Conservation (phyloP, 2,113 vertebrate genomes). For the Brienomyrus brachyistius region DNA sequence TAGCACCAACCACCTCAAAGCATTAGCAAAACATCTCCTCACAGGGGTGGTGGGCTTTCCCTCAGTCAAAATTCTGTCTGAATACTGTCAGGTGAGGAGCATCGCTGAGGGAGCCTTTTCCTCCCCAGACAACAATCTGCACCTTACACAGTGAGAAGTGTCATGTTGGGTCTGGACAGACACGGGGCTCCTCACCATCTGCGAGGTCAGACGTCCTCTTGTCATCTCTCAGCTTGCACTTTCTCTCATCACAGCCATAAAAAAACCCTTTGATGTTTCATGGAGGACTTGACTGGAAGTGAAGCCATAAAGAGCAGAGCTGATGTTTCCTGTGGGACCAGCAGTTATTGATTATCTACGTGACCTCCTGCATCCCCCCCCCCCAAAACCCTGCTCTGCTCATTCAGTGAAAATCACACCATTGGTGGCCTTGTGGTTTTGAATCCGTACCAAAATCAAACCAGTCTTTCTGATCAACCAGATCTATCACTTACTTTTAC, state of each 20-base stretch:
- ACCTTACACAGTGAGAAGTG: background rate
- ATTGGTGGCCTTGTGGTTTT: background rate
- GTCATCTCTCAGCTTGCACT: background rate
- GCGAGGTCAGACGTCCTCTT: background rate
- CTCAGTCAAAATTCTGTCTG: background rate
- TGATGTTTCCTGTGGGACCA: conserved; percentile 42
- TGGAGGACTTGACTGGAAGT: conserved; percentile 28
- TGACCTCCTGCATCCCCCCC: conserved; percentile 22
- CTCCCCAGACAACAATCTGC: background rate
- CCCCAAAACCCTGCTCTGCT: background rate
- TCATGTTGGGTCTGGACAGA: background rate
- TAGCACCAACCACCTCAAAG: background rate
- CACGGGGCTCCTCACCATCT: background rate
- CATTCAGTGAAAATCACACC: background rate
- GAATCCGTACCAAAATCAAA: background rate
- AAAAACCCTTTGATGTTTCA: conserved; percentile 47
- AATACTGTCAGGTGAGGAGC: background rate
- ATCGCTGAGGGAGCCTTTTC: background rate
- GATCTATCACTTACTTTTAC: background rate
- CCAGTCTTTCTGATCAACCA: background rate
- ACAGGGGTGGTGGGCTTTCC: background rate
- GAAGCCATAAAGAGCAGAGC: conserved; percentile 37
- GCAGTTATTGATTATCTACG: conserved; percentile 28
- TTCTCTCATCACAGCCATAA: conserved; percentile 34
- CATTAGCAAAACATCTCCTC: background rate